A percentile compares a stretch with the other conserved stretches of the same genome.
Evolutionary conservation across 2,113 vertebrate species (phyloP).

Genomic region (Elachura formosa): DNA sequence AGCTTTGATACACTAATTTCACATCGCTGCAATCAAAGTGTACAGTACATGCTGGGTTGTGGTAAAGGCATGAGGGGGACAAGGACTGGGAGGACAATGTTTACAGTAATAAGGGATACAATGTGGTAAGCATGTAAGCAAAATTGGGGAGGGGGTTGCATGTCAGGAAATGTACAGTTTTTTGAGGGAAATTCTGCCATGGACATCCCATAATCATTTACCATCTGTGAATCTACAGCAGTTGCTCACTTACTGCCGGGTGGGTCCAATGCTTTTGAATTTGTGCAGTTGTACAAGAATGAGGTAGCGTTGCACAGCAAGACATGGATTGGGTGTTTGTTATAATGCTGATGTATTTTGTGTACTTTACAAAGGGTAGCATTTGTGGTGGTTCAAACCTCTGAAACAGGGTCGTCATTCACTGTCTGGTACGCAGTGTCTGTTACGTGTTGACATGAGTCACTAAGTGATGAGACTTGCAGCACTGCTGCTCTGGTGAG

Average conservation of each 20-base stretch:
- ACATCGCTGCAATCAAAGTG: neutral
- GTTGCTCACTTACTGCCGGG: neutral
- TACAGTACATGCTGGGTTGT: neutral
- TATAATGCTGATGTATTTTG: neutral
- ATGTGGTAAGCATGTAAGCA: neutral
- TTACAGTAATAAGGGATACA: neutral
- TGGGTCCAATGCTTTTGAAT: neutral
- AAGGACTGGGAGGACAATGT: neutral
- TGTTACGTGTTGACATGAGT: accelerated
- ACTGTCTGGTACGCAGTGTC: neutral
- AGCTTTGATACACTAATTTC: neutral
- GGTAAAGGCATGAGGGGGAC: neutral
- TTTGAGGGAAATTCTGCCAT: neutral
- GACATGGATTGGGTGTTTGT: neutral
- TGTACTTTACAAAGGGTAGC: neutral
- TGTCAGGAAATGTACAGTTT: neutral
- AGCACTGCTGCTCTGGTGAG: neutral
- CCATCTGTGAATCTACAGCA: neutral
- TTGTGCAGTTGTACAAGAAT: no score
- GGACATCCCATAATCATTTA: neutral
- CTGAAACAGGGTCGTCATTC: neutral
- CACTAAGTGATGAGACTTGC: neutral
- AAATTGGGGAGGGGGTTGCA: accelerated
- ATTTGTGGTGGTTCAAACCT: neutral
- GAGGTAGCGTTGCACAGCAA: neutral